Base-by-base conservation (phyloP, 2,113 vertebrate genomes). In the Cettia cetti region DNA sequence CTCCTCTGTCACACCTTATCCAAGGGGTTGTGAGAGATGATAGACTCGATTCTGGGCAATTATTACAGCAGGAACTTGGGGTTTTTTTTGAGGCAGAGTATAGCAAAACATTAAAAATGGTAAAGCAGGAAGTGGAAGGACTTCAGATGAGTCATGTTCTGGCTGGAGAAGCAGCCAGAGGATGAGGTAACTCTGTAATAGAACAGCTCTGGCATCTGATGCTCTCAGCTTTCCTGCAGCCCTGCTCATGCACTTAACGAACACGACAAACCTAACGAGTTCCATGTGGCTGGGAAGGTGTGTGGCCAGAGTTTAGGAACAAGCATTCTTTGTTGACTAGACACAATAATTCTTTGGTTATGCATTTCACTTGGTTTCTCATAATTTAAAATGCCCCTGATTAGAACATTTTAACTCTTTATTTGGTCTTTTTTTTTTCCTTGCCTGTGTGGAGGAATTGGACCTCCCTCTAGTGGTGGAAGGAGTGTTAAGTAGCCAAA, bases 391-490 rank as follows among this genome's bases (percentile, higher is more conserved):
- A 45, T 57, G 9, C 82, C 31, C 42, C 10, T 53, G 37, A 15
- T 57, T 76, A 47, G 42, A 65, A 11, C 15, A 10, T 33, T 89
- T 95, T 42, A 56, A 64, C 19, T 74, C 3, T 39, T 59, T 60
- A 20, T 56, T 78, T n/a, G 4, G 6, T 22, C 3, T 33, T 60
- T 49, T 54, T 40, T n/a, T 57, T 33, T 72, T 44, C 14, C 9
- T 53, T 86, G 50, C 30, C 33, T 23, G n/a, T 72, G 13, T 84
- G 71, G 52, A 86, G 44, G 92, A 83, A 75, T 93, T 30, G 30
- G 79, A 60, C 52, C 79, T 93, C 94, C 94, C 90, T 94, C 92
- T 96, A 94, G 90, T 71, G 94, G 90, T 79, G 26, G 64, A 56
- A 78, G 8, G 42, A 74, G 16, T 52, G n/a, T 69, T n/a, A 57